Conservation (phyloP, 2,113 vertebrate species). For the Atlantisia rogersi region DNA sequence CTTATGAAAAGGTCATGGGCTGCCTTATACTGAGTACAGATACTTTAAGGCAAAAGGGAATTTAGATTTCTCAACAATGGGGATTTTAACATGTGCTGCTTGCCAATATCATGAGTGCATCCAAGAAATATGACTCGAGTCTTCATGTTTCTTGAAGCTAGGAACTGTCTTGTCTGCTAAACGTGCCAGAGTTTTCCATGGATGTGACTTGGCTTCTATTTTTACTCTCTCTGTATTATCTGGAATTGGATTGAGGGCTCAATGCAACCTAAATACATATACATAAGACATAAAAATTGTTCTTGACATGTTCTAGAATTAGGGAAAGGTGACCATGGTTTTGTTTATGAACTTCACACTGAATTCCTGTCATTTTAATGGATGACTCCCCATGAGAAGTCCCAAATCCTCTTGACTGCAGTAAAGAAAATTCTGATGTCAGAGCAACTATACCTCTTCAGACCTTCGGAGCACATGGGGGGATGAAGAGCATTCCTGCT, state of each 20-base stretch:
- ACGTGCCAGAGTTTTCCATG: neutral
- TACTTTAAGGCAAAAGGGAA: conserved; percentile 23
- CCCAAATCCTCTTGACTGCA: neutral
- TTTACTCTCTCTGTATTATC: neutral
- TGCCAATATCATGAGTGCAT: conserved; percentile 23
- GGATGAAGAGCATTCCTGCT: neutral
- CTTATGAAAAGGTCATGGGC: neutral
- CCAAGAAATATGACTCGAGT: conserved; percentile 44
- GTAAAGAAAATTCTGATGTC: conserved; percentile 46
- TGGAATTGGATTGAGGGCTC: neutral
- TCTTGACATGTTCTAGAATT: neutral
- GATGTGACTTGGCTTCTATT: conserved; percentile 38
- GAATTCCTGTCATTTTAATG: conserved; percentile 4
- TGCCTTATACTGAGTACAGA: neutral
- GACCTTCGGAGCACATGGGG: neutral
- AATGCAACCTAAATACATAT: neutral
- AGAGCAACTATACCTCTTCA: neutral
- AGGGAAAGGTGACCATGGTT: neutral
- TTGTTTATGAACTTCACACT: neutral
- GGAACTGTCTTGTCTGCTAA: conserved; percentile 33
- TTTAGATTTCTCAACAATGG: conserved; percentile 36
- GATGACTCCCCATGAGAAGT: neutral
- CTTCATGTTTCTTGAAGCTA: conserved; percentile 32
- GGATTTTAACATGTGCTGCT: neutral
- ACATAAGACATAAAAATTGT: neutral